These are phyloP conservation scores for Nyctibius grandis DNA, from an alignment of 2,797 vertebrate genomes.

Conservation along the genomic window DNA sequence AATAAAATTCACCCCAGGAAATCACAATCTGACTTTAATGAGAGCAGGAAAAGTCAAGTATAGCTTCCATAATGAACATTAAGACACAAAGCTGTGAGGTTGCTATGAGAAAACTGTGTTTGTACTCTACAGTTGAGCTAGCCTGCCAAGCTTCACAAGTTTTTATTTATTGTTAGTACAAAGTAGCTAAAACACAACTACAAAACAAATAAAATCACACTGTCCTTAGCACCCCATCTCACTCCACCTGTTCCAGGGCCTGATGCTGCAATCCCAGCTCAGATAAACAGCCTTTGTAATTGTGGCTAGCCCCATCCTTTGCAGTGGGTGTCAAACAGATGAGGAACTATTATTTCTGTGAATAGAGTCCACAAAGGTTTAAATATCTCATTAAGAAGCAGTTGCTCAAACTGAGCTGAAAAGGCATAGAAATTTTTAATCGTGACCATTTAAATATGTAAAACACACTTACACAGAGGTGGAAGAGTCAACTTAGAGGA, in stretches of 20 bases:
- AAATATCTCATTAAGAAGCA: not conserved
- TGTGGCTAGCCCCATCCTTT: not conserved
- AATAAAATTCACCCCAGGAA: not conserved
- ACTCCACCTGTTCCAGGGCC: not conserved
- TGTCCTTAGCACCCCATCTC: not conserved
- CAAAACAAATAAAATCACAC: not conserved
- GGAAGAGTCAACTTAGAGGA: not conserved
- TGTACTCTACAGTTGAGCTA: not conserved
- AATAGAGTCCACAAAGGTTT: not conserved
- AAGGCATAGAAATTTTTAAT: not conserved
- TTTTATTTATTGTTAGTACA: not conserved
- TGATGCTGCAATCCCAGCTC: not conserved
- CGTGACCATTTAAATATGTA: not conserved
- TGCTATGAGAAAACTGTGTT: not conserved
- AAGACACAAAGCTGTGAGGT: not conserved
- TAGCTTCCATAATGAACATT: not conserved
- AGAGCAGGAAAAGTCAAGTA: not conserved
- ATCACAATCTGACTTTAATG: not conserved
- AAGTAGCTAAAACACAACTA: not conserved
- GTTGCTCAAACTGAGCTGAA: not conserved
- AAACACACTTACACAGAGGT: not conserved
- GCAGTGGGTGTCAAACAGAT: not conserved
- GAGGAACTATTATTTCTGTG: not conserved
- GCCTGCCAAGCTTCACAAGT: not conserved
- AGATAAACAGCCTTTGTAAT: not conserved